Base-by-base conservation (phyloP, 2,888 invertebrate genomes). In the Dynastes grantii region DNA sequence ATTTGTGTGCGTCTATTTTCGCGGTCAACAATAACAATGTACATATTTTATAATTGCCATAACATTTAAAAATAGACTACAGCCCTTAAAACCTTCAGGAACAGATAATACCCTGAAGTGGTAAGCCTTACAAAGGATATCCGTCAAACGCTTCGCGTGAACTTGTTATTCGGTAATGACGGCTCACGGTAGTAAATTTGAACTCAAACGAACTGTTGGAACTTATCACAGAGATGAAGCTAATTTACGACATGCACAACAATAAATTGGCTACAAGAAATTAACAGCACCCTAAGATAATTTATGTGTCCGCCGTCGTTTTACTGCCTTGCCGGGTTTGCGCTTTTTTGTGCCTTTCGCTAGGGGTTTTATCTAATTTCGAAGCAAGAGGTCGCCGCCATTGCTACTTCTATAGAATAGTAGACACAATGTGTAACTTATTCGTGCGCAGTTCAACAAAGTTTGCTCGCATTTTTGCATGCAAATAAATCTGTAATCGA, bases 241-340 rank as follows among this genome's bases (percentile, higher is more conserved):
- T 63, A 75, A 75, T 75, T 75, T 75, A 75, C 64, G 75, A 64
- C 45, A 45, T 64, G 37, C 75, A 75, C 40, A 63, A 75, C 61
- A 75, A 75, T 64, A 64, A 75, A 68, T 68, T 68, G 75, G 63
- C 64, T 75, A 75, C 75, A 75, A 75, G 75, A 75, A 75, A 75
- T 75, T 75, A 75, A 75, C 64, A 75, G 61, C 64, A 63, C 61
- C 63, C 63, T 55, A 61, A 75, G 45, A 75, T 75, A 75, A 75
- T 61, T 63, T 75, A 68, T 68, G 68, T 68, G 51, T 6, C 51
- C 29, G 29, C 53, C 49, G 29, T 27, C 68, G 51, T 22, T 68
- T 68, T 68, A 68, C 51, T 68, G 68, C 51, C 49, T 29, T 27
- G 68, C 8, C 51, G 68, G 68, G 51, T 68, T 68, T 68, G 27